Evolutionary conservation across 2,113 vertebrate species (phyloP), one percentile per base, ranked within the genome.

Genomic region (Catharus bicknelli): DNA sequence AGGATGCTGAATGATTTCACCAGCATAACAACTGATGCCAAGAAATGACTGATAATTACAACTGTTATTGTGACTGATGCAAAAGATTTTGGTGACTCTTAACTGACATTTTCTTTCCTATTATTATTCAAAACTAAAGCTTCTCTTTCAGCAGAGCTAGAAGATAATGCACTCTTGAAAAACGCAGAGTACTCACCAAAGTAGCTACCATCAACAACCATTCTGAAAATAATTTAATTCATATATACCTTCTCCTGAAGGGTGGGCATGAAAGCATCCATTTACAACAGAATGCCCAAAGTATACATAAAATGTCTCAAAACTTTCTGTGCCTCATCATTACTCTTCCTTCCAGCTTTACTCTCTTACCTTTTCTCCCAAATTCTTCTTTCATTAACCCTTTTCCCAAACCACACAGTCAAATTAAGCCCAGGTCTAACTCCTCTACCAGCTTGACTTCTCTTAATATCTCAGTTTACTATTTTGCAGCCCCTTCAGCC

Each of bases 111-210:
- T 78, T 86, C 54, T 90, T 86, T 32, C 13, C 66, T 68, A 40
- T 87, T 79, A 73, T 61, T 90, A 75, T 68, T 92, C 45, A 69
- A 89, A 95, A 84, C 13, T 51, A 48, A 86, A 78, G 47, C 20
- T 61, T 83, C 43, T 94, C 18, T 55, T 81, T 72, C 69, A 50
- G 42, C 74, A 89, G 42, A 88, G 16, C 40, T 78, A 55, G 53
- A 81, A 88, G 32, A 70, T 53, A 83, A 61, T 4, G 6, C 50
- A 94, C 27, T 79, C 45, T 75, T 62, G 36, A 87, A 91, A 92
- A 93, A 84, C 7, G 11, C 1, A 91, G 16, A 61, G 76, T 45
- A 72, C 11, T 67, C 26, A 40, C n/a, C 43, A 59, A 81, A 91
- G 47, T 6, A 55, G 34, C 55, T 23, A 66, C 25, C 12, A n/a